These are phyloP conservation scores for Elachura formosa DNA, from an alignment of 2,113 vertebrate species.

Conservation along the genomic window DNA sequence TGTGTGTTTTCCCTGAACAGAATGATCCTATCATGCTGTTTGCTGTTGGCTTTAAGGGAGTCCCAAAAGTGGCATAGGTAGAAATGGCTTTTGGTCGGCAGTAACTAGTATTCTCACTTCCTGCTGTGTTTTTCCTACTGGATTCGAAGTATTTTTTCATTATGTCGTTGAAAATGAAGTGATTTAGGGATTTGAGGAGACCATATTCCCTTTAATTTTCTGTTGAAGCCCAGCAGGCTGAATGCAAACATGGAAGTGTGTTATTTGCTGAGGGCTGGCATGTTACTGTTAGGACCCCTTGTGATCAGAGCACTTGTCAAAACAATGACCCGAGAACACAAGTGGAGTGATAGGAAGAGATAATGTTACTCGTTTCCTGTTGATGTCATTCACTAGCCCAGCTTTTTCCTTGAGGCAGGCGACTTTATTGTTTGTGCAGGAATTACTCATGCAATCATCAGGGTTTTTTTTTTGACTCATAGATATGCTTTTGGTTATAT, in stretches of 20 bases:
- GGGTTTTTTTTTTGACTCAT: neutral
- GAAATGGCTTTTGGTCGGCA: neutral
- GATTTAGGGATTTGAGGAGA: neutral
- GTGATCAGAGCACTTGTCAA: neutral
- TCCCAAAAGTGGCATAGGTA: neutral
- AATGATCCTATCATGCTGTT: neutral
- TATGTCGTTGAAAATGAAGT: neutral
- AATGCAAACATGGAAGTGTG: neutral
- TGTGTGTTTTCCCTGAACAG: neutral
- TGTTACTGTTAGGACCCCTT: neutral
- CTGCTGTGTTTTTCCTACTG: neutral
- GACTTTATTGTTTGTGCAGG: constrained; percentile 24
- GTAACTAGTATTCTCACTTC: neutral
- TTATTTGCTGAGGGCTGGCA: neutral
- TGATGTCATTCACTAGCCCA: constrained; percentile 2
- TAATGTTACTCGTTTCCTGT: constrained; percentile 37
- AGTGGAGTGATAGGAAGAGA: constrained; percentile 50
- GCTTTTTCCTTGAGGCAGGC: constrained; percentile 22
- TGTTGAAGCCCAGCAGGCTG: neutral
- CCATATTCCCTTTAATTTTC: neutral
- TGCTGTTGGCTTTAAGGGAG: neutral
- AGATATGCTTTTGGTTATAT: neutral
- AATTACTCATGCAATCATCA: neutral
- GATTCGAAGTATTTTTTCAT: neutral
- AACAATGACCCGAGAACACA: neutral